Base-by-base conservation (phyloP, 2,888 invertebrate genomes). In the Meteorus cinctellus region DNA sequence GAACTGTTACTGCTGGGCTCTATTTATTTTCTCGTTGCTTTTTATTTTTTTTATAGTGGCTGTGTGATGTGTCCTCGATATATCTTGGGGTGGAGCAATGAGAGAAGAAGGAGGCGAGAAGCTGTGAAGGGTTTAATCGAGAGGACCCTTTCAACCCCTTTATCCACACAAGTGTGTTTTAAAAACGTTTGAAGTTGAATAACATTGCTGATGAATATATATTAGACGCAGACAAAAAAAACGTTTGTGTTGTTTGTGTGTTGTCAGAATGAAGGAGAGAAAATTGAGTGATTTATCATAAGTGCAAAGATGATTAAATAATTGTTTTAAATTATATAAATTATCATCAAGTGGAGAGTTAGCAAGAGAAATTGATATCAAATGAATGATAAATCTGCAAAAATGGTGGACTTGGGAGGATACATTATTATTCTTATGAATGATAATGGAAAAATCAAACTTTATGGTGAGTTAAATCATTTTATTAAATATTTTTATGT, bases 341-440 rank as follows among this genome's bases (percentile, higher is more conserved):
- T 45, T 24, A 34, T 4, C 6, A 16, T 48, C 1, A 0, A 16
- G 16, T 48, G 45, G 14, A 16, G 1, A 16, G 16, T 16, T 14
- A 12, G 0, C 2, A 41, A 12, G 41, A 41, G 8, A 41, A 8
- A 2, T 41, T 12, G 8, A 12, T 10, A 41, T 41, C 41, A 41
- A 24, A 41, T 41, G 41, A 41, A 12, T 41, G 55, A 19, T 2
- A 55, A 55, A 19, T 55, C 55, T 41, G 79, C 75, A 78, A 88
- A 85, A 81, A 94, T 95, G 91, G 96, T 97, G 89, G 97, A 97
- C 92, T 92, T 97, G 89, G 96, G 97, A 87, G 97, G 97, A 88
- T 97, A 97, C 91, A 97, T 97, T 89, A 97, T 97, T 90, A 97
- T 97, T 89, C 93, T 97, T 89, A 96, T 97, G 84, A 97, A 97